Conservation (phyloP, 2,888 invertebrate species). For the Eristalinus aeneus region DNA sequence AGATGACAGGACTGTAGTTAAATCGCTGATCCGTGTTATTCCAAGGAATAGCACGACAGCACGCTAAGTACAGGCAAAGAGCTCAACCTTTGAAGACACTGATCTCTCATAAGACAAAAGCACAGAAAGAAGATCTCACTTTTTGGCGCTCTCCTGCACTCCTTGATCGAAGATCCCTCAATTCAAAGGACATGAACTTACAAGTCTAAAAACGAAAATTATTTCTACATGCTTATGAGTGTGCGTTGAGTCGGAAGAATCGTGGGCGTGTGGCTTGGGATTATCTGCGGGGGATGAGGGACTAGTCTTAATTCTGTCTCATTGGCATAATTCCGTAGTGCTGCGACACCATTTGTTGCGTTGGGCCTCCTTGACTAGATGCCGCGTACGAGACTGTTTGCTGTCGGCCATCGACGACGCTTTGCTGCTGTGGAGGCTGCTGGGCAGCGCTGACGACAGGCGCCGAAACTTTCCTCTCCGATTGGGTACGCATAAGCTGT, state of each 20-base stretch:
- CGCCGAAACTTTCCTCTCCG: conserved; percentile 79
- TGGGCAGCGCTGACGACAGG: conserved; percentile 74
- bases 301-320: conserved; percentile 73
- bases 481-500: conserved; percentile 77
- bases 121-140: no score
- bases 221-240: background rate
- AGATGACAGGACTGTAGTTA: background rate
- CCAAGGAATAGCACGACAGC: background rate
- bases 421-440: conserved; percentile 62
- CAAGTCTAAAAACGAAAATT: conserved; percentile 7
- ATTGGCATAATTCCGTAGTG: conserved; percentile 79
- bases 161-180: no score
- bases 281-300: background rate
- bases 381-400: conserved; percentile 75
- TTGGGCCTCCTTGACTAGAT: conserved; percentile 73
- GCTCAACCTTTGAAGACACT: background rate
- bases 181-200: conserved; percentile 2
- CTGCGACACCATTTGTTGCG: conserved; percentile 74
- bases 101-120: background rate
- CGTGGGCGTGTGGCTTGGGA: conserved; percentile 12
- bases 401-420: conserved; percentile 76
- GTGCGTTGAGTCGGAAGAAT: conserved; percentile 45
- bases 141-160: no score
- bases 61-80: background rate
- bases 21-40: conserved; percentile 6